phyloP scores from a whole-genome alignment of 2,888 invertebrate species.

The Eupithecia pulchellata region DNA sequence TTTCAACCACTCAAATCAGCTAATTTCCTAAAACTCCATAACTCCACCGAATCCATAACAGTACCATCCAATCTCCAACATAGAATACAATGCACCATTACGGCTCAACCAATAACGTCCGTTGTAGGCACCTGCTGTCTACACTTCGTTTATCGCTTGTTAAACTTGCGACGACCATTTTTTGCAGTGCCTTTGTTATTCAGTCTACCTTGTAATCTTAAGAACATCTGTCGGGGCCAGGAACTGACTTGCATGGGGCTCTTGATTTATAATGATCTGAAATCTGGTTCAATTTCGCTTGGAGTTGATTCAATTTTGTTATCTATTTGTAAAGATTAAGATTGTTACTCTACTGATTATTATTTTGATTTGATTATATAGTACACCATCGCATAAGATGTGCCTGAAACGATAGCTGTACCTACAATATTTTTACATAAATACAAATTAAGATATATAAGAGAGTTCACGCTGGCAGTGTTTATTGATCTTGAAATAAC shows the following conservation, averaged over 20 bases:
- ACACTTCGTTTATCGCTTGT: conserved; percentile 44
- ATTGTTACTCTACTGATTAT: too few relatives aligned
- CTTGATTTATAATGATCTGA: conserved; percentile 11
- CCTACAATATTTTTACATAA: too few relatives aligned
- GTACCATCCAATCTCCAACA: conserved; percentile 21
- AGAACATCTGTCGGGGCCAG: conserved; percentile 42
- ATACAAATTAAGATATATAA: too few relatives aligned
- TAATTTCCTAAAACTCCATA: neutral
- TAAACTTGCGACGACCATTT: conserved; percentile 44
- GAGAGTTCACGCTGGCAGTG: too few relatives aligned
- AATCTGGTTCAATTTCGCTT: conserved; percentile 11
- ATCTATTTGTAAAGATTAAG: too few relatives aligned
- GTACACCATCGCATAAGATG: too few relatives aligned
- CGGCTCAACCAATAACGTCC: conserved; percentile 47
- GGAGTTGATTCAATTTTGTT: neutral
- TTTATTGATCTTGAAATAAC: neutral
- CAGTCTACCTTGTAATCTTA: conserved; percentile 44
- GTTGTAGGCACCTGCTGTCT: conserved; percentile 52
- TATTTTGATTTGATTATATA: too few relatives aligned
- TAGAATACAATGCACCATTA: neutral
- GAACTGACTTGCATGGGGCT: conserved; percentile 4
- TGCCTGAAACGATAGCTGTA: too few relatives aligned
- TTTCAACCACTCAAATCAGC: neutral
- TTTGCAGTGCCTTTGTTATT: conserved; percentile 44
- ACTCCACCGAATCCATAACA: neutral